A percentile compares a stretch with the other conserved stretches of the same genome.
phyloP scores from a whole-genome alignment of 1,140 invertebrate species.

The Alviniconcha marisindica region DNA sequence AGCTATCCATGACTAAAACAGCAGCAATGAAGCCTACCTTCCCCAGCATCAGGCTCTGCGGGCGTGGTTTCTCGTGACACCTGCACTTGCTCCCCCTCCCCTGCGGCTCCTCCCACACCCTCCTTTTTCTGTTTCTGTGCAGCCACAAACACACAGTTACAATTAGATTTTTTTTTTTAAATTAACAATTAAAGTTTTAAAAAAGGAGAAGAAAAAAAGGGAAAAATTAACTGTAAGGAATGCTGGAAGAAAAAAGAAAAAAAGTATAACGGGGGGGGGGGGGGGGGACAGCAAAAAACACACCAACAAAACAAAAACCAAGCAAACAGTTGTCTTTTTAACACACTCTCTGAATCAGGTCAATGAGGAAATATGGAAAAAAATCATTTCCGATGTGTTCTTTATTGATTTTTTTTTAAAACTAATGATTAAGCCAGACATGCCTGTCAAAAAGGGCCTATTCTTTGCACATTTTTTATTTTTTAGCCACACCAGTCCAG shows the following conservation, averaged over 20 bases:
- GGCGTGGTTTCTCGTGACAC: slow-evolving; percentile 1
- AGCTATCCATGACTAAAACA: not conserved
- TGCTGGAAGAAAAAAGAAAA: too few relatives aligned
- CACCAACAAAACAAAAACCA: too few relatives aligned
- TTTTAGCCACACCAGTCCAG: too few relatives aligned
- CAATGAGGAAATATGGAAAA: too few relatives aligned
- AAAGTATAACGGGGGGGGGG: not conserved
- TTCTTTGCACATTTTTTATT: too few relatives aligned
- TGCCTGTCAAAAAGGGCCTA: too few relatives aligned
- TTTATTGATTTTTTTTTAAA: too few relatives aligned
- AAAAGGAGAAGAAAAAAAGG: not conserved
- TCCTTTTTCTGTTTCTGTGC: not conserved
- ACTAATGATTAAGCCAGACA: too few relatives aligned
- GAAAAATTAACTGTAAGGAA: too few relatives aligned
- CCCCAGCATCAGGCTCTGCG: not conserved
- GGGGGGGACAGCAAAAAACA: not conserved
- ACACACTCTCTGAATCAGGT: too few relatives aligned
- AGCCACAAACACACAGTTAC: not conserved
- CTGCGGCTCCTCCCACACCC: not conserved
- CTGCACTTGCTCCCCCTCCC: not conserved
- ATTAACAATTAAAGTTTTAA: not conserved
- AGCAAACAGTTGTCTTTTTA: too few relatives aligned
- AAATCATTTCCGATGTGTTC: too few relatives aligned
- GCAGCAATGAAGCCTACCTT: not conserved
- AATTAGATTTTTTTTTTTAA: not conserved